These are phyloP conservation scores for Chrysolina haemoptera DNA, from an alignment of 2,888 invertebrate species.

Conservation along the genomic window DNA sequence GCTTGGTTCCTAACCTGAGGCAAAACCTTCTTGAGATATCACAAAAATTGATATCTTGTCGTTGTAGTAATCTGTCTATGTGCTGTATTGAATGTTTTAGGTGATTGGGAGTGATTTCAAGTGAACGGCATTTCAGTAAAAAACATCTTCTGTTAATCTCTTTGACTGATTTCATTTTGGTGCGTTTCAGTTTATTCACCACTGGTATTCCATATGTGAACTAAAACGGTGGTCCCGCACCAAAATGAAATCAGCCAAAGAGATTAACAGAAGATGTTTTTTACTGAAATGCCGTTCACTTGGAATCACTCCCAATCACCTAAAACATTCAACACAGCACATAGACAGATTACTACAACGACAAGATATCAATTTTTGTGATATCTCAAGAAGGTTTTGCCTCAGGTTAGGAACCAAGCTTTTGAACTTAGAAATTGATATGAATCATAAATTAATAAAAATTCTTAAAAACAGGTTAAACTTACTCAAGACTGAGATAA, in stretches of 20 bases:
- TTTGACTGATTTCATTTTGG: not conserved
- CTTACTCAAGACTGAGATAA: not conserved
- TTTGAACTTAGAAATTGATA: not conserved
- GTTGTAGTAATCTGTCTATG: not conserved
- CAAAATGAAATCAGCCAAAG: too few relatives aligned
- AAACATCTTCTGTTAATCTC: too few relatives aligned
- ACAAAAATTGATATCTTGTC: not conserved
- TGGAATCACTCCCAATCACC: too few relatives aligned
- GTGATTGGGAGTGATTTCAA: too few relatives aligned
- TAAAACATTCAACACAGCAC: not conserved
- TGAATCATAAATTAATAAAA: not conserved
- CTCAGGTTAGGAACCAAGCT: not conserved
- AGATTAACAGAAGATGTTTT: too few relatives aligned
- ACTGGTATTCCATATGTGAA: not conserved
- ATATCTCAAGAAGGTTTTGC: constrained; percentile 1
- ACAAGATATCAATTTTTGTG: too few relatives aligned
- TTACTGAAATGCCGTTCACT: not conserved
- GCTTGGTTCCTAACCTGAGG: not conserved
- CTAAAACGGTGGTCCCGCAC: not conserved
- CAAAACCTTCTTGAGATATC: not conserved
- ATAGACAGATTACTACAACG: not conserved
- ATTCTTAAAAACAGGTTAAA: not conserved
- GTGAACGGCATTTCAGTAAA: too few relatives aligned
- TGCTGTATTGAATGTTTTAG: not conserved
- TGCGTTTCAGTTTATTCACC: not conserved